These are phyloP conservation scores for Chiridota heheva DNA, from an alignment of 35 echinoderm and acorn worm genomes.

Conservation along the genomic window DNA sequence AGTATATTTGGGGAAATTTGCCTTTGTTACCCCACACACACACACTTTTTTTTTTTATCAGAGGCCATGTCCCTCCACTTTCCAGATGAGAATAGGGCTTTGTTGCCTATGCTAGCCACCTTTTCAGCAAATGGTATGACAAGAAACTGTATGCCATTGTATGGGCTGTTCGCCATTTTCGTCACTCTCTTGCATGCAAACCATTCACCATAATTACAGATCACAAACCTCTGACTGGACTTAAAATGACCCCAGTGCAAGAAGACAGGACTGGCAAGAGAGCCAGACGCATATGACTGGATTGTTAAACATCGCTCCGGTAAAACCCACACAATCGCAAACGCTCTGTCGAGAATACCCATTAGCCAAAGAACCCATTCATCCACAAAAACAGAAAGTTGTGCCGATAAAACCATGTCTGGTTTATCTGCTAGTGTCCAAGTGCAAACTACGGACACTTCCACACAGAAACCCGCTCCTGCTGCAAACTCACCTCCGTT, in stretches of 20 bases:
- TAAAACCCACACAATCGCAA: constrained; percentile 1
- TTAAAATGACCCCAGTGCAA: constrained; percentile 19
- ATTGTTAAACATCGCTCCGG: constrained; percentile 29
- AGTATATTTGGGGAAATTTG: too few species aligned
- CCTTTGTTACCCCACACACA: too few species aligned
- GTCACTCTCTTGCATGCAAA: constrained; percentile 40
- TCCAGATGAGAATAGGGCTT: too few species aligned
- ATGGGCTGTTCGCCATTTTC: constrained; percentile 62
- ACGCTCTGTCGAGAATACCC: constrained; percentile 30
- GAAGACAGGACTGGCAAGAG: constrained; percentile 17
- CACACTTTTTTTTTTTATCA: too few species aligned
- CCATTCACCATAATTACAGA: constrained; percentile 53
- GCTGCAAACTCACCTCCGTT: too few species aligned
- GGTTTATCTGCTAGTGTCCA: too few species aligned
- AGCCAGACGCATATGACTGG: constrained; percentile 25
- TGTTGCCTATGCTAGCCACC: constrained; percentile 58
- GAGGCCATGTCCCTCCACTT: too few species aligned
- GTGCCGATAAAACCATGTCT: too few species aligned
- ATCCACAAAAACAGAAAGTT: too few species aligned
- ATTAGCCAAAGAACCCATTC: too few species aligned
- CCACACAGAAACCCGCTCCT: too few species aligned
- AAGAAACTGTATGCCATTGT: constrained; percentile 53
- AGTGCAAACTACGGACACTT: too few species aligned
- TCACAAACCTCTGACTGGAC: constrained; percentile 44
- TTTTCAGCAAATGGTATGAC: background rate